A percentile compares a stretch with the other conserved stretches of the same genome.
Evolutionary conservation across 2,797 vertebrate species (phyloP).

Genomic region (Onychomys torridus): DNA sequence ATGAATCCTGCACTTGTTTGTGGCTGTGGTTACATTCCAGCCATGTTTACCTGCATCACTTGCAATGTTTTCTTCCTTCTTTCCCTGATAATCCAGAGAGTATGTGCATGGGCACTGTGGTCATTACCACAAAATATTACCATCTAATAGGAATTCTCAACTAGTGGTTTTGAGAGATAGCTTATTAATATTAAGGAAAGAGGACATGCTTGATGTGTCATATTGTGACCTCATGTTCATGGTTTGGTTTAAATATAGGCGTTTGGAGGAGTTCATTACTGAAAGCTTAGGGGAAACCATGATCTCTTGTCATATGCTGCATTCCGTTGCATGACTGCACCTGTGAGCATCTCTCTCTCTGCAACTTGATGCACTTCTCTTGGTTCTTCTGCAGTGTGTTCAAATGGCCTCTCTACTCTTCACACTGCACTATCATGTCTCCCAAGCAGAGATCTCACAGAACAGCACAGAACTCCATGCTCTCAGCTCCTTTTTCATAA

Average conservation of each 20-base stretch:
- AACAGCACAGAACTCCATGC: neutral
- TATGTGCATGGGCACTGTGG: neutral
- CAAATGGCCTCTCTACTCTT: constrained; percentile 4
- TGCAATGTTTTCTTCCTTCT: constrained; percentile 18
- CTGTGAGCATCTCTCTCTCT: neutral
- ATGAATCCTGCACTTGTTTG: constrained; percentile 12
- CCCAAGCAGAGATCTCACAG: neutral
- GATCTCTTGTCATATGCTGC: neutral
- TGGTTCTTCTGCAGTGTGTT: neutral
- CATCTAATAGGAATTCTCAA: constrained; percentile 26
- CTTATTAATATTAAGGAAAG: neutral
- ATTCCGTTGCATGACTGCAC: neutral
- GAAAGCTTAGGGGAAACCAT: neutral
- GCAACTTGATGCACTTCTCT: neutral
- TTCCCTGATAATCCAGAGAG: neutral
- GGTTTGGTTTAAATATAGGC: constrained; percentile 29
- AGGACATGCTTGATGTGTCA: neutral
- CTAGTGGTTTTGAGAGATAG: constrained; percentile 22
- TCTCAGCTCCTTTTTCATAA: neutral
- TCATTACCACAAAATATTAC: neutral
- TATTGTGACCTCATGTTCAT: neutral
- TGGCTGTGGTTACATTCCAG: constrained; percentile 7
- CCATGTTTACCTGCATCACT: neutral
- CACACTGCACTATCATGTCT: neutral
- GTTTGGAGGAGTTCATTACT: neutral